phyloP scores from a whole-genome alignment of 2,888 invertebrate species.

The Sphinx pinastri region DNA sequence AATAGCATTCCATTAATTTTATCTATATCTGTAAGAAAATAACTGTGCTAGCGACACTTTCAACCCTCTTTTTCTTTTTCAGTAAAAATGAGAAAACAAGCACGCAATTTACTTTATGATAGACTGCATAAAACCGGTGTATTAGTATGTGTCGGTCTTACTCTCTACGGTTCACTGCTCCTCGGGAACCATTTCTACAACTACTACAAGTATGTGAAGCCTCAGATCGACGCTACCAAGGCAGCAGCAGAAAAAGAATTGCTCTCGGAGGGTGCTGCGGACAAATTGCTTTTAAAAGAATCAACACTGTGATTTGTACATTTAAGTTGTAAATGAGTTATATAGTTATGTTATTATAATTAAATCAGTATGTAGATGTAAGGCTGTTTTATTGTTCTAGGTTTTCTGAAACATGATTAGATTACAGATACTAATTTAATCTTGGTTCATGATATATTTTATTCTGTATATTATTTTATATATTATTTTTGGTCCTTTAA shows the following conservation, averaged over 20 bases:
- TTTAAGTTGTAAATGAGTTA: slow-evolving; percentile 48
- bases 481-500: too few species aligned
- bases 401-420: not conserved
- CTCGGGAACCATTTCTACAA: slow-evolving; percentile 69
- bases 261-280: slow-evolving; percentile 76
- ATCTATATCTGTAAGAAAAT: too few species aligned
- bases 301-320: slow-evolving; percentile 35
- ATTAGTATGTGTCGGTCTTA: slow-evolving; percentile 71
- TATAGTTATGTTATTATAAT: slow-evolving; percentile 40
- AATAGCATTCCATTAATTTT: too few species aligned
- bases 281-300: slow-evolving; percentile 57
- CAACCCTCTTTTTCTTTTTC: slow-evolving; percentile 38
- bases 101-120: slow-evolving; percentile 69
- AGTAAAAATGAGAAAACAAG: slow-evolving; percentile 73
- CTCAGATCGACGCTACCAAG: slow-evolving; percentile 65
- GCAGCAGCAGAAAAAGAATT: slow-evolving; percentile 72
- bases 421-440: not conserved
- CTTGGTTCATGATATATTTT: too few species aligned
- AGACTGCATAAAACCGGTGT: slow-evolving; percentile 78
- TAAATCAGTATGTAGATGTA: slow-evolving; percentile 29
- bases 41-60: too few species aligned
- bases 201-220: slow-evolving; percentile 73
- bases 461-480: too few species aligned
- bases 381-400: not conserved
- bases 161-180: slow-evolving; percentile 60